These are phyloP conservation scores for Megaceryle torquata DNA, from an alignment of 2,113 vertebrate species.

Conservation along the genomic window DNA sequence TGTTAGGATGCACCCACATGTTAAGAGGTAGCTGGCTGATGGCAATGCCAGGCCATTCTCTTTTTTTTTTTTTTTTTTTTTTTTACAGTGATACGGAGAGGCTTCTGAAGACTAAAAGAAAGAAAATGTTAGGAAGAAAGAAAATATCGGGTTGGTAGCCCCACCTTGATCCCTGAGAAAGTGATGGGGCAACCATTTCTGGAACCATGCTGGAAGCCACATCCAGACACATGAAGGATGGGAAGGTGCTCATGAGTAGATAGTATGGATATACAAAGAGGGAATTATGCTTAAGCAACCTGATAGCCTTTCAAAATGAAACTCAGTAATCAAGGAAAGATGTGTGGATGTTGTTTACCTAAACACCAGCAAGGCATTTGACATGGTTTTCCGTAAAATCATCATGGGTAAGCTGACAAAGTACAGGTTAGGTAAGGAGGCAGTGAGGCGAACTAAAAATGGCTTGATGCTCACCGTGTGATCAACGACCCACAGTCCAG, in stretches of 20 bases:
- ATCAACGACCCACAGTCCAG: background rate
- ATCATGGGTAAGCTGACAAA: background rate
- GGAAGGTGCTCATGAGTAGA: background rate
- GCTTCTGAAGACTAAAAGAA: background rate
- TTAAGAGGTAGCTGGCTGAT: background rate
- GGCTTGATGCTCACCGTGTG: background rate
- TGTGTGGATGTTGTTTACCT: background rate
- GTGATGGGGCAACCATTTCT: background rate
- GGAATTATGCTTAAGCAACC: background rate
- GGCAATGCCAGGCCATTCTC: background rate
- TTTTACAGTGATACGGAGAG: background rate
- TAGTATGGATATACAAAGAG: background rate
- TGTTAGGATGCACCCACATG: background rate
- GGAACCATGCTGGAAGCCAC: background rate
- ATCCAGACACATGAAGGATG: background rate
- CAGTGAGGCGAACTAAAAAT: background rate
- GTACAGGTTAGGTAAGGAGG: rapidly evolving
- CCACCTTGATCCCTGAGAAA: background rate
- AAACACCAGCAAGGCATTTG: background rate
- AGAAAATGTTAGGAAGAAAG: background rate
- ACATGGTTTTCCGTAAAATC: background rate
- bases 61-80: background rate
- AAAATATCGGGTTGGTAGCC: background rate
- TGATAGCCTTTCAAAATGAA: background rate
- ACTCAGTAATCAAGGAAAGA: background rate